Conservation (phyloP, 2,113 vertebrate species). For the Aspiorhynchus laticeps region DNA sequence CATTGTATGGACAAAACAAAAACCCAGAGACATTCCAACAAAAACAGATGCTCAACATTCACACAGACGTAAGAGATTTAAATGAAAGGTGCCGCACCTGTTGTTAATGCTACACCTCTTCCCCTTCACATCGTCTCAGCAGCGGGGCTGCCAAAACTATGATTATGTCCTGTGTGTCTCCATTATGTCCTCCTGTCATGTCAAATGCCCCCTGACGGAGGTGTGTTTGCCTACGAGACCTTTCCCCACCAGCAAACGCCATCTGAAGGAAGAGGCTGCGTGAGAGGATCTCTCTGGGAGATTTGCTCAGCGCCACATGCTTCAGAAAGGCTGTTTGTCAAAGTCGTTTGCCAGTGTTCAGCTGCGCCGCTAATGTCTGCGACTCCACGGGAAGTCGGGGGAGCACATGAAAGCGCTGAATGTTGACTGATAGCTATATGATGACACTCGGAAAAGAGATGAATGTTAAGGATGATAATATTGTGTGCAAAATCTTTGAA, state of each 20-base stretch:
- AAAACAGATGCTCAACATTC: background rate
- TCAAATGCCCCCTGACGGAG: background rate
- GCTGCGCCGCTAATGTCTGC: slow-evolving; percentile 18
- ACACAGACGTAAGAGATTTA: background rate
- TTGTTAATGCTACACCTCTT: background rate
- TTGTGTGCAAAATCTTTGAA: background rate
- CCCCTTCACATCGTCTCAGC: background rate
- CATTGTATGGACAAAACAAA: background rate
- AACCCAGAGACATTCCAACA: background rate
- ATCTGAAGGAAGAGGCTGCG: background rate
- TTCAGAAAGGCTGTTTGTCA: slow-evolving; percentile 22
- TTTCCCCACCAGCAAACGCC: background rate
- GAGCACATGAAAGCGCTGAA: background rate
- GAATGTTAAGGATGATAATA: background rate
- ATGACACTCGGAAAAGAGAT: background rate
- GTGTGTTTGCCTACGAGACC: background rate
- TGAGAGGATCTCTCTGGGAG: background rate
- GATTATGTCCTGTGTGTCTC: slow-evolving; percentile 56
- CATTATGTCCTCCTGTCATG: slow-evolving; percentile 55
- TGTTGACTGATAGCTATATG: slow-evolving; percentile 9
- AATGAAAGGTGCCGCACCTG: background rate
- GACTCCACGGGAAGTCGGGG: background rate
- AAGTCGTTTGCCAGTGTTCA: slow-evolving; percentile 3
- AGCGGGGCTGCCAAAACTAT: slow-evolving; percentile 45
- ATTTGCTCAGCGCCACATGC: slow-evolving; percentile 14